Evolutionary conservation across 2,888 invertebrate species (phyloP).

Genomic region (Epinotia bilunana): DNA sequence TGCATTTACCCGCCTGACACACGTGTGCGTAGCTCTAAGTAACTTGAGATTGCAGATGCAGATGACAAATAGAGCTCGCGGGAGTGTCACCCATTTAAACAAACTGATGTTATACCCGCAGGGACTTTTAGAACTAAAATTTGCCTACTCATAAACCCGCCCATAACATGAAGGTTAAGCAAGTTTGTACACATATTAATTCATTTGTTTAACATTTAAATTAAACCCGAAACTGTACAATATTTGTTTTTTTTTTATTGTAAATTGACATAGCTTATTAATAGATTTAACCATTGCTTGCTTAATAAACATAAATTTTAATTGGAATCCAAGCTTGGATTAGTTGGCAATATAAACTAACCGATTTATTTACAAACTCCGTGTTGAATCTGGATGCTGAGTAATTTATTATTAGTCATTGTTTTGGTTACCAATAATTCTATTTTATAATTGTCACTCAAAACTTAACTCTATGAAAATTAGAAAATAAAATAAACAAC

Average conservation of each 20-base stretch:
- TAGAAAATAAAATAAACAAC: too few species aligned
- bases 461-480: too few species aligned
- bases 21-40: constrained; percentile 50
- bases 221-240: background rate
- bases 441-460: background rate
- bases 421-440: background rate
- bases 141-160: constrained; percentile 24
- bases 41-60: constrained; percentile 59
- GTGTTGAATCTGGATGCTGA: constrained; percentile 5
- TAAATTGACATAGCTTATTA: constrained; percentile 6
- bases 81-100: constrained; percentile 49
- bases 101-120: constrained; percentile 48
- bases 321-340: constrained; percentile 20
- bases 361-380: constrained; percentile 14
- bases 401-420: constrained; percentile 6
- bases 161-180: background rate
- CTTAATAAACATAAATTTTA: constrained; percentile 22
- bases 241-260: constrained; percentile 19
- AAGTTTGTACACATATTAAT: constrained; percentile 26
- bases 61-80: constrained; percentile 58
- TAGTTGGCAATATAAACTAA: constrained; percentile 17
- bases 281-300: constrained; percentile 15
- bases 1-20: constrained; percentile 20
- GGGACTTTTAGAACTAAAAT: constrained; percentile 42
- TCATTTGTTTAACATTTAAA: constrained; percentile 13